These are phyloP conservation scores for Trichopoda pennipes DNA, from an alignment of 2,888 invertebrate species.

Conservation along the genomic window DNA sequence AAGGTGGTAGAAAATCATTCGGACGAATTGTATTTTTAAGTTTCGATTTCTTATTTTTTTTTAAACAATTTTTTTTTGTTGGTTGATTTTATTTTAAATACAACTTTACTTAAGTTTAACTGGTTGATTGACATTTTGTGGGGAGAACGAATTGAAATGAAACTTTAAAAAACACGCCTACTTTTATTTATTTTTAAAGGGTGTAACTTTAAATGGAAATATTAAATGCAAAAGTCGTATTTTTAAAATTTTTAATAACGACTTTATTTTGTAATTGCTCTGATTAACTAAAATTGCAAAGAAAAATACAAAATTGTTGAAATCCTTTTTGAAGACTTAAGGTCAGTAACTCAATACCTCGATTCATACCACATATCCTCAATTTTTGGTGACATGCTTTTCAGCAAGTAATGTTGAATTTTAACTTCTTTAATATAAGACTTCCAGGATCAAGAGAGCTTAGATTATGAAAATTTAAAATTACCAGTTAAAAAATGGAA, in stretches of 20 bases:
- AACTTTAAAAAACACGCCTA: conserved; percentile 57
- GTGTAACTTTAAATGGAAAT: conserved; percentile 59
- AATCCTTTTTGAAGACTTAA: neutral
- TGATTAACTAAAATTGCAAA: neutral
- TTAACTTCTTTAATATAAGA: no score
- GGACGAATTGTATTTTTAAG: conserved; percentile 37
- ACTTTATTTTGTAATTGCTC: conserved; percentile 24
- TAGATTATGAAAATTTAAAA: no score
- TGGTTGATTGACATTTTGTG: conserved; percentile 67
- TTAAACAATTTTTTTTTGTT: conserved; percentile 17
- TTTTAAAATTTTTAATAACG: conserved; percentile 57
- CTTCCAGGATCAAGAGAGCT: no score
- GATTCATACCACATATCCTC: no score
- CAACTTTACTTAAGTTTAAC: conserved; percentile 54
- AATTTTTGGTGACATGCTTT: no score
- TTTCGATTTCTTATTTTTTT: conserved; percentile 56
- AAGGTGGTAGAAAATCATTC: conserved; percentile 43
- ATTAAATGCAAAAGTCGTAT: neutral
- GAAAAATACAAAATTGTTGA: neutral
- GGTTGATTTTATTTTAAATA: conserved; percentile 27
- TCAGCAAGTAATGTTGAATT: no score
- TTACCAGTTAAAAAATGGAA: no score
- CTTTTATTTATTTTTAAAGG: conserved; percentile 47
- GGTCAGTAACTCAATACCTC: no score
- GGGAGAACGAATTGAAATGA: conserved; percentile 30